A percentile compares a stretch with the other conserved stretches of the same genome.
These are phyloP conservation scores for Achatina immaculata DNA, from an alignment of 1,140 invertebrate genomes.

Conservation along the genomic window DNA sequence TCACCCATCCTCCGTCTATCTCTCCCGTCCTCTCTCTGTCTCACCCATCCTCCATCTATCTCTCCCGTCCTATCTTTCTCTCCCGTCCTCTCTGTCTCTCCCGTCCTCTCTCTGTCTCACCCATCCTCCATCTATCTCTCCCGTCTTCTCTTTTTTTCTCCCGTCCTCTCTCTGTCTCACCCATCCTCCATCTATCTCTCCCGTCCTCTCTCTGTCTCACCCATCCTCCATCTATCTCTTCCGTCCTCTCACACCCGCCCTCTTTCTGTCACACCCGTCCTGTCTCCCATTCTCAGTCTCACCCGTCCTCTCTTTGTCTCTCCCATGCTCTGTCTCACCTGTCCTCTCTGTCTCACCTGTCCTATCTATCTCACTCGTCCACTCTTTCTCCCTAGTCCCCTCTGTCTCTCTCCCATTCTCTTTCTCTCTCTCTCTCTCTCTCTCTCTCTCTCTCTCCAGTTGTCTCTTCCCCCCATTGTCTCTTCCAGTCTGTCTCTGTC, in stretches of 20 bases:
- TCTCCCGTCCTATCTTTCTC: conserved; percentile 29
- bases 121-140: conserved; percentile 20
- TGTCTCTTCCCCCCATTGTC: no score
- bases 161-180: conserved; percentile 23
- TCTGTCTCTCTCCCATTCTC: conserved; percentile 4
- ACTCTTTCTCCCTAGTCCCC: conserved; percentile 18
- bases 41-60: conserved; percentile 26
- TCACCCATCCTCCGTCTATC: no score
- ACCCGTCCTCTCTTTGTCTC: conserved; percentile 2
- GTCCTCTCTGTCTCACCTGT: conserved; percentile 12
- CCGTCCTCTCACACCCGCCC: conserved; percentile 1
- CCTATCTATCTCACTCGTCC: background rate
- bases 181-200: conserved; percentile 29
- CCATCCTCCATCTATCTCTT: conserved; percentile 11
- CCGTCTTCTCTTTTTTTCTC: conserved; percentile 3
- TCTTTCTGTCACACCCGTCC: background rate
- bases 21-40: conserved; percentile 35
- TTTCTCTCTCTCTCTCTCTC: conserved; percentile 23
- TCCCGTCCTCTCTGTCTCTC: background rate
- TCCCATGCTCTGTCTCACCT: conserved; percentile 9
- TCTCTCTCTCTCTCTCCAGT: background rate
- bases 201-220: conserved; percentile 32
- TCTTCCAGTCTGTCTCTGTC: conserved; percentile 7
- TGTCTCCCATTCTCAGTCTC: conserved; percentile 24
- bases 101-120: background rate